These are phyloP conservation scores for Polypterus senegalus DNA, from an alignment of 2,113 vertebrate genomes.

Conservation along the genomic window DNA sequence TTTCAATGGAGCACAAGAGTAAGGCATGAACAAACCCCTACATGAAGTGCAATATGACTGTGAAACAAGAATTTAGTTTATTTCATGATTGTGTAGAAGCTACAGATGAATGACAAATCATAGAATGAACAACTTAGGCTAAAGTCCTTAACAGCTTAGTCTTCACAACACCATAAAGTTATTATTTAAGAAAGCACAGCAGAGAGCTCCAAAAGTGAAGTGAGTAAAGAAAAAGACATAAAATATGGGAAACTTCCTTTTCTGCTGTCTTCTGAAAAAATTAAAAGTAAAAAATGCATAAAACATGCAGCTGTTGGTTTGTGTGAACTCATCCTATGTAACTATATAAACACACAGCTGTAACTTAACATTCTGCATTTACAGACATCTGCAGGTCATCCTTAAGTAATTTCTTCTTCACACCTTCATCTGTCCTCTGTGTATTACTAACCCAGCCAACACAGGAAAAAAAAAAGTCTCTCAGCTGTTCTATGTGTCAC, in stretches of 20 bases:
- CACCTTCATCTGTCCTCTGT: slow-evolving; percentile 23
- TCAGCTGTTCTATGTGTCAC: not conserved
- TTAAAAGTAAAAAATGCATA: not conserved
- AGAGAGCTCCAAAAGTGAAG: too few relatives aligned
- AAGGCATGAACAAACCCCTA: too few relatives aligned
- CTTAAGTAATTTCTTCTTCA: slow-evolving; percentile 3
- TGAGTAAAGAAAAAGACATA: too few relatives aligned
- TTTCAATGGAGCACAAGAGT: too few relatives aligned
- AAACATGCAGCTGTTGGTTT: not conserved
- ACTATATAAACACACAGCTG: not conserved
- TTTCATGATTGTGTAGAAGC: too few relatives aligned
- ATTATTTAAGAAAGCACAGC: too few relatives aligned
- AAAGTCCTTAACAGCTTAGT: too few relatives aligned
- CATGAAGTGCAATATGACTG: too few relatives aligned
- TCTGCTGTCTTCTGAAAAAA: not conserved
- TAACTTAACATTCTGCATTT: not conserved
- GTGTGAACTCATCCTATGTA: not conserved
- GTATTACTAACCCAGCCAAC: slow-evolving; percentile 18
- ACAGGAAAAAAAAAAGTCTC: not conserved
- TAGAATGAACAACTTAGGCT: too few relatives aligned
- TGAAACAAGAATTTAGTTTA: too few relatives aligned
- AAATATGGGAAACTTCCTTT: not conserved
- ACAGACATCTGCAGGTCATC: slow-evolving; percentile 7
- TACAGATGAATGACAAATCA: too few relatives aligned
- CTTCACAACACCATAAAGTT: too few relatives aligned